These are phyloP conservation scores for Venustoraphidia nigricollis DNA, from an alignment of 2,888 invertebrate genomes.

Conservation along the genomic window DNA sequence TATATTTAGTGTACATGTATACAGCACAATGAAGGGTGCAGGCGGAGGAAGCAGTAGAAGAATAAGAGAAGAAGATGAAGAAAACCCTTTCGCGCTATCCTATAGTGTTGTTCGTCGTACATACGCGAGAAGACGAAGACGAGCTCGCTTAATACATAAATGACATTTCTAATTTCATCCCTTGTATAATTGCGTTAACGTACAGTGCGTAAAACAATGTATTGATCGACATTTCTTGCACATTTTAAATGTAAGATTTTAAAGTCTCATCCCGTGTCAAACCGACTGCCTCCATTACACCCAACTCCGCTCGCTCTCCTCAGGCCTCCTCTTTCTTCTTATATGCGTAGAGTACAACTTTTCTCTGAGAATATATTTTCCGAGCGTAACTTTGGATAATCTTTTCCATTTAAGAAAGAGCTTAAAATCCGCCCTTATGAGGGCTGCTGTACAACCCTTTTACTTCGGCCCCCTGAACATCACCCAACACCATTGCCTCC, in stretches of 20 bases:
- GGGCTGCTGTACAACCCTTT: slow-evolving; percentile 8
- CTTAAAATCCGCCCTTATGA: slow-evolving; percentile 18
- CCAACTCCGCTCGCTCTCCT: slow-evolving; percentile 21
- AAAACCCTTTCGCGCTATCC: no score
- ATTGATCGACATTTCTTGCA: slow-evolving; percentile 18
- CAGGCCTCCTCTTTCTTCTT: background rate
- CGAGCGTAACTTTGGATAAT: slow-evolving; percentile 21
- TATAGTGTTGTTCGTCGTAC: no score
- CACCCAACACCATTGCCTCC: no score
- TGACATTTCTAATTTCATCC: slow-evolving; percentile 26
- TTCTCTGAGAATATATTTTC: slow-evolving; percentile 21
- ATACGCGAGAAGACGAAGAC: no score
- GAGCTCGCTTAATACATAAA: slow-evolving; percentile 4
- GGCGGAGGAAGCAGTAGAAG: no score
- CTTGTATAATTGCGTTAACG: slow-evolving; percentile 25
- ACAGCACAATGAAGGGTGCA: no score
- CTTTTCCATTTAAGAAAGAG: slow-evolving; percentile 22
- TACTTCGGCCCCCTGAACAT: no score
- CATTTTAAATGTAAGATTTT: slow-evolving; percentile 5
- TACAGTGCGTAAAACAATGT: slow-evolving; percentile 21
- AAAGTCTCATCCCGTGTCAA: background rate
- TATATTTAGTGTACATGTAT: no score
- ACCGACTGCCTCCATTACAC: slow-evolving; percentile 7
- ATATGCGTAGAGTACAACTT: background rate
- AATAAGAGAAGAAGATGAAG: no score